Conservation (phyloP, 2,113 vertebrate genomes). For the Sitta europaea region DNA sequence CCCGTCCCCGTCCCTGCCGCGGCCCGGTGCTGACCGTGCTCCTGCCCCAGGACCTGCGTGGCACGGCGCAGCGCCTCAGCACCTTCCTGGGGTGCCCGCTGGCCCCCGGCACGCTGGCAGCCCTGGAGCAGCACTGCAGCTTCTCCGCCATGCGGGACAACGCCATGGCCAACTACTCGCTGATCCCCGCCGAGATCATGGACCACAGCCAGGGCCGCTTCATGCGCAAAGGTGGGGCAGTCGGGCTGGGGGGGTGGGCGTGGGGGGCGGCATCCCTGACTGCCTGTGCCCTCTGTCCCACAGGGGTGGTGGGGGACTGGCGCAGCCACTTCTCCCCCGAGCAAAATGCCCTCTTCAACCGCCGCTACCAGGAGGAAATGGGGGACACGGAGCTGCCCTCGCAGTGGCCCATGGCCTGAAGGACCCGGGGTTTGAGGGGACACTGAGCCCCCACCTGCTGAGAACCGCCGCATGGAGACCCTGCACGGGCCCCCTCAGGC, state of each 20-base stretch:
- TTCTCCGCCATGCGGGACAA: slow-evolving; percentile 83
- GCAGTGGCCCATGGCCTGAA: slow-evolving; percentile 59
- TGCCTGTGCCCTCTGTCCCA: background rate
- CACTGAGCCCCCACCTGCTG: rapidly evolving
- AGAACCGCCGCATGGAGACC: rapidly evolving
- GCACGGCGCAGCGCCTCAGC: slow-evolving; percentile 65
- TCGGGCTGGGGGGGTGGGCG: rapidly evolving
- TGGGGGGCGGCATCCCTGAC: background rate
- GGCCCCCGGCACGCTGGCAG: slow-evolving; percentile 56
- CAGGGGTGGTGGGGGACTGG: slow-evolving; percentile 84
- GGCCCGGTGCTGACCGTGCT: rapidly evolving
- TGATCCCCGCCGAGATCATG: slow-evolving; percentile 74
- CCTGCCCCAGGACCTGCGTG: slow-evolving; percentile 68
- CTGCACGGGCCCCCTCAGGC: no score
- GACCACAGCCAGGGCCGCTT: slow-evolving; percentile 81
- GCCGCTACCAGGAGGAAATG: slow-evolving; percentile 73
- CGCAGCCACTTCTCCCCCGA: slow-evolving; percentile 73
- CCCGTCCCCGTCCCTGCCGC: rapidly evolving
- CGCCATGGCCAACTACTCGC: slow-evolving; percentile 79
- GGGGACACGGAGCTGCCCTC: slow-evolving; percentile 20
- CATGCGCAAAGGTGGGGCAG: slow-evolving; percentile 81
- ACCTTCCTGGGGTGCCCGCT: slow-evolving; percentile 73
- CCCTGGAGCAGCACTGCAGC: slow-evolving; percentile 71
- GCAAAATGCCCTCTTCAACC: slow-evolving; percentile 72
- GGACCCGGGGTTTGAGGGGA: rapidly evolving